Conservation (phyloP, 2,797 vertebrate species). For the Epinephelus coioides region DNA sequence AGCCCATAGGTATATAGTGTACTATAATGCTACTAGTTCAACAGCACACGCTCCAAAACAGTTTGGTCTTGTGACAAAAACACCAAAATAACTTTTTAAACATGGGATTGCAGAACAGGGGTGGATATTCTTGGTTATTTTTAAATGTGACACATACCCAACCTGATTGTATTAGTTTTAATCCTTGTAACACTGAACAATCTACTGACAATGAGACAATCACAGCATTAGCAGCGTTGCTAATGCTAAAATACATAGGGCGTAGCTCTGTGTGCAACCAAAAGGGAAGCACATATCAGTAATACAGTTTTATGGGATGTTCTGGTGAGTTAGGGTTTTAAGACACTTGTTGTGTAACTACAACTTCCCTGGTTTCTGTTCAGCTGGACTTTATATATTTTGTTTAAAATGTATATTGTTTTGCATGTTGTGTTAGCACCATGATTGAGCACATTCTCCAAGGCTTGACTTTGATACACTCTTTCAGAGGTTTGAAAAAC, state of each 20-base stretch:
- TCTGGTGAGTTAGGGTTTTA: too few relatives aligned
- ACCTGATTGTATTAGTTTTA: constrained; percentile 1
- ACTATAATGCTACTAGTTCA: constrained; percentile 23
- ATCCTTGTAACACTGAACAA: not conserved
- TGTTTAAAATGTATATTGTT: not conserved
- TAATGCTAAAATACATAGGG: too few relatives aligned
- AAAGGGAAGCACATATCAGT: too few relatives aligned
- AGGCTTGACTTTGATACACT: not conserved
- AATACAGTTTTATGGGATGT: too few relatives aligned
- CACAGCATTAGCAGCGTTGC: too few relatives aligned
- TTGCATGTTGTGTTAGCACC: not conserved
- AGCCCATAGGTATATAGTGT: constrained; percentile 51
- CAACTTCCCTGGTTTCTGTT: not conserved
- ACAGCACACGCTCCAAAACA: constrained; percentile 32
- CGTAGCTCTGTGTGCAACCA: too few relatives aligned
- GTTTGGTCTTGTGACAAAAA: constrained; percentile 29
- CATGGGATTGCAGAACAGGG: not conserved
- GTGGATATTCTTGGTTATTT: constrained; percentile 24
- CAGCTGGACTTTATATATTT: not conserved
- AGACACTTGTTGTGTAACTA: not conserved
- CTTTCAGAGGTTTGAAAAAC: not conserved
- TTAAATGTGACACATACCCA: not conserved
- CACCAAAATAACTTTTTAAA: constrained; percentile 26
- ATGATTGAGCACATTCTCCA: not conserved
- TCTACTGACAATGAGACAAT: not conserved